These are phyloP conservation scores for Gadopsis marmoratus DNA, from an alignment of 2,797 vertebrate species.

Conservation along the genomic window DNA sequence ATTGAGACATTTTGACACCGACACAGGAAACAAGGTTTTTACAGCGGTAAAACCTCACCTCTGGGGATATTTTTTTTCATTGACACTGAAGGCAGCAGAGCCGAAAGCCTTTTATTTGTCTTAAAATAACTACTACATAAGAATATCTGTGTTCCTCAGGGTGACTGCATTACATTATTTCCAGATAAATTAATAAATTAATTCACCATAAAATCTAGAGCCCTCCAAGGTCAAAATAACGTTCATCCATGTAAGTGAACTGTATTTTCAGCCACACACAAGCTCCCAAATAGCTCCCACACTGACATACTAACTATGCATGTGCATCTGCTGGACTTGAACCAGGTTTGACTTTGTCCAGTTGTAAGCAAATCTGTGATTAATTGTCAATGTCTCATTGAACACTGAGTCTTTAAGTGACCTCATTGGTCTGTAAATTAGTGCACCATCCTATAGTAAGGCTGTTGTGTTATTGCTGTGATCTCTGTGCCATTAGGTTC, in stretches of 20 bases:
- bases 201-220: conserved; percentile 29
- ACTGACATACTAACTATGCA: not conserved
- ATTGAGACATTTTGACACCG: conserved; percentile 30
- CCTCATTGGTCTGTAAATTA: conserved; percentile 16
- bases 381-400: not conserved
- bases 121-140: conserved; percentile 6
- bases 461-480: conserved; percentile 17
- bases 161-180: not conserved
- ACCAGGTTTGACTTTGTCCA: conserved; percentile 3
- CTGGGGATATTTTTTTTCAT: conserved; percentile 1
- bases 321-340: conserved; percentile 19
- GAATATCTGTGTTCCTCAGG: conserved; percentile 1
- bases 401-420: conserved; percentile 1
- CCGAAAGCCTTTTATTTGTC: not conserved
- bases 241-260: not conserved
- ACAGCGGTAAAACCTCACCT: conserved; percentile 7
- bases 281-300: not conserved
- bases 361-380: not conserved
- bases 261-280: conserved; percentile 13
- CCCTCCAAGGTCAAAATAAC: conserved; percentile 18
- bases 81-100: not conserved
- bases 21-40: conserved; percentile 11
- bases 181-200: conserved; percentile 15
- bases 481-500: conserved; percentile 23
- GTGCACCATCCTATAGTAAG: not conserved